These are phyloP conservation scores for Leptopilina clavipes DNA, from an alignment of 1,140 invertebrate genomes.

Conservation along the genomic window DNA sequence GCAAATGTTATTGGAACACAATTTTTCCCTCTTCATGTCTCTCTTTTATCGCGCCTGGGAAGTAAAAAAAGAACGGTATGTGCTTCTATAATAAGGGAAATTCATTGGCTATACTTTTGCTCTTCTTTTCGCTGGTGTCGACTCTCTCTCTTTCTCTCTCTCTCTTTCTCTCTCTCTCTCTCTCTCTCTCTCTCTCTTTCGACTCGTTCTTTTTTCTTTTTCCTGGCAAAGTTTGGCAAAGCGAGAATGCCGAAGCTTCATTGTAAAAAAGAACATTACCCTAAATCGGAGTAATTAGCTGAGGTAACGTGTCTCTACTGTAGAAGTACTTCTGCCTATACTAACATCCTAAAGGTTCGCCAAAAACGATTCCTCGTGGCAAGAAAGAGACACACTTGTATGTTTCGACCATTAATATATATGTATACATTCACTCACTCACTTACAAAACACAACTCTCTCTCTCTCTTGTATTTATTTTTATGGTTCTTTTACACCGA, in stretches of 20 bases:
- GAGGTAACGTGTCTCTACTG: constrained; percentile 5
- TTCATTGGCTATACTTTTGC: constrained; percentile 6
- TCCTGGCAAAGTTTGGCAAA: constrained; percentile 3
- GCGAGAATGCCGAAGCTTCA: not conserved
- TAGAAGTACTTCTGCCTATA: constrained; percentile 14
- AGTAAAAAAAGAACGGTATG: too few species aligned
- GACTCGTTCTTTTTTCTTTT: too few species aligned
- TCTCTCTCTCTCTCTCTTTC: not conserved
- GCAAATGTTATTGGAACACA: too few species aligned
- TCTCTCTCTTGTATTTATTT: constrained; percentile 31
- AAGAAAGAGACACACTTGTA: not conserved
- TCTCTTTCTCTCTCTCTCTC: too few species aligned
- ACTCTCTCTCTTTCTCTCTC: too few species aligned
- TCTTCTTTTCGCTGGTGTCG: constrained; percentile 2
- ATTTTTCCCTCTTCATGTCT: too few species aligned
- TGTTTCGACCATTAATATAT: constrained; percentile 42
- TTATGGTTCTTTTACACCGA: constrained; percentile 31
- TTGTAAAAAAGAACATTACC: constrained; percentile 36
- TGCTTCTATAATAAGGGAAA: not conserved
- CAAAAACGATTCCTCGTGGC: constrained; percentile 20
- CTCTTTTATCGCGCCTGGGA: too few species aligned
- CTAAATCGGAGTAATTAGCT: constrained; percentile 44
- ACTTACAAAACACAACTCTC: not conserved
- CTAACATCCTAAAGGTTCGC: constrained; percentile 11
- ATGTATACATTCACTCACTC: constrained; percentile 51